Evolutionary conservation across 2,888 invertebrate species (phyloP).

Genomic region (Agelastica alni): DNA sequence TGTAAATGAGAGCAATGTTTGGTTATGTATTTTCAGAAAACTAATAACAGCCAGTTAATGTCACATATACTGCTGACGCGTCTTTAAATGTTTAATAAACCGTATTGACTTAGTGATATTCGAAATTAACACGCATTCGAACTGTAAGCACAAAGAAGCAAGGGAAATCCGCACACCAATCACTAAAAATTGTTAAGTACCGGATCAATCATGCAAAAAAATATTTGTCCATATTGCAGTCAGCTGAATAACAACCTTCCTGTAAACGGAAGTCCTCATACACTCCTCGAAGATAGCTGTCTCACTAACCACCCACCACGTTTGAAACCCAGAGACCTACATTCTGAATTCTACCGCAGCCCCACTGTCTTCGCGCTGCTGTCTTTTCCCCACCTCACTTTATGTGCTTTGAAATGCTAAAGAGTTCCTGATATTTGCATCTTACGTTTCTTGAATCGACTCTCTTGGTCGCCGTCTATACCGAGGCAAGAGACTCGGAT

Average conservation of each 20-base stretch:
- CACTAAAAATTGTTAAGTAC: neutral
- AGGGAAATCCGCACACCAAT: neutral
- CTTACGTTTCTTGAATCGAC: conserved; percentile 8
- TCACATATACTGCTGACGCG: conserved; percentile 5
- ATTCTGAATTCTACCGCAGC: conserved; percentile 47
- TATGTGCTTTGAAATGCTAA: conserved; percentile 36
- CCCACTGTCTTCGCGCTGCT: conserved; percentile 30
- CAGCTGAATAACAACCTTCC: neutral
- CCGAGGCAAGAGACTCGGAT: conserved; percentile 10
- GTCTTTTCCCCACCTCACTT: conserved; percentile 26
- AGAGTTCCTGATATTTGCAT: conserved; percentile 35
- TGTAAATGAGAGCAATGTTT: too few relatives aligned
- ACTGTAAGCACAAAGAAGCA: neutral
- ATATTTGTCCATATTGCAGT: conserved; percentile 7
- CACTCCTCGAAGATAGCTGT: conserved; percentile 50
- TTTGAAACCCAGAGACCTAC: conserved; percentile 55
- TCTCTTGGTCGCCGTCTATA: conserved; percentile 2
- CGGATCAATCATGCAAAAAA: conserved; percentile 1
- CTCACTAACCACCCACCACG: conserved; percentile 55
- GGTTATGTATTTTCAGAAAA: too few relatives aligned
- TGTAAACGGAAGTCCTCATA: conserved; percentile 45
- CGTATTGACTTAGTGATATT: neutral
- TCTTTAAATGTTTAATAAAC: neutral
- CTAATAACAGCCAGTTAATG: neutral
- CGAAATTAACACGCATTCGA: neutral